Conservation (phyloP, 2,797 vertebrate species). For the Oreochromis mossambicus region DNA sequence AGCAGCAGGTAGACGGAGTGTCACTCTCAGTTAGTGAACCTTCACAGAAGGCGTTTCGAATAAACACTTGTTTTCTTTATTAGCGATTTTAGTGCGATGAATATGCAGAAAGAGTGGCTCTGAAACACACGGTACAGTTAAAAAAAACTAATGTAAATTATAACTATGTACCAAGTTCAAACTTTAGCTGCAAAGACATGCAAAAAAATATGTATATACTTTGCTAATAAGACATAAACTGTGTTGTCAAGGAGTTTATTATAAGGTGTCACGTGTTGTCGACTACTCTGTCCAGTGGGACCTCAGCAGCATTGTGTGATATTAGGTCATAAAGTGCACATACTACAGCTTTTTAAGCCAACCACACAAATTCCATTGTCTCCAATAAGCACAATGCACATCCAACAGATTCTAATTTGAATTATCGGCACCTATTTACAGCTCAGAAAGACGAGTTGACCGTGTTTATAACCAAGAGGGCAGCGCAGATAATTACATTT, state of each 20-base stretch:
- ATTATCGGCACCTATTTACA: constrained; percentile 38
- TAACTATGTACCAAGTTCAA: constrained; percentile 9
- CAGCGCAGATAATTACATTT: neutral
- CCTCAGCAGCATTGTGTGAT: constrained; percentile 20
- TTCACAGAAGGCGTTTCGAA: constrained; percentile 81
- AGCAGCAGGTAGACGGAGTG: constrained; percentile 46
- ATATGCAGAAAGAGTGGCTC: constrained; percentile 4
- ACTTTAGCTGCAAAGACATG: constrained; percentile 29
- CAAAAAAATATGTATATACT: constrained; percentile 12
- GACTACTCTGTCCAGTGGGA: constrained; percentile 12
- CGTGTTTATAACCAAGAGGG: neutral
- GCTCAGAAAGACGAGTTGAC: neutral
- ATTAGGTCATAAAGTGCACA: constrained; percentile 71
- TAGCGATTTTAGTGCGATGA: constrained; percentile 24
- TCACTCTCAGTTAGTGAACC: constrained; percentile 58
- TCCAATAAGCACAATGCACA: constrained; percentile 15
- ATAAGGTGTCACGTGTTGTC: constrained; percentile 40
- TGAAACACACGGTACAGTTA: constrained; percentile 11
- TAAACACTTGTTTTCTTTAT: constrained; percentile 18
- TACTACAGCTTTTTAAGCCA: constrained; percentile 45
- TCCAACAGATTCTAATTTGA: neutral
- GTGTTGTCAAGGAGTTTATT: constrained; percentile 24
- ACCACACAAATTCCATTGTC: constrained; percentile 10
- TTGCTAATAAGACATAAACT: constrained; percentile 67
- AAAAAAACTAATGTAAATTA: neutral